Conservation (phyloP, 2,113 vertebrate genomes). For the Ursus arctos region DNA sequence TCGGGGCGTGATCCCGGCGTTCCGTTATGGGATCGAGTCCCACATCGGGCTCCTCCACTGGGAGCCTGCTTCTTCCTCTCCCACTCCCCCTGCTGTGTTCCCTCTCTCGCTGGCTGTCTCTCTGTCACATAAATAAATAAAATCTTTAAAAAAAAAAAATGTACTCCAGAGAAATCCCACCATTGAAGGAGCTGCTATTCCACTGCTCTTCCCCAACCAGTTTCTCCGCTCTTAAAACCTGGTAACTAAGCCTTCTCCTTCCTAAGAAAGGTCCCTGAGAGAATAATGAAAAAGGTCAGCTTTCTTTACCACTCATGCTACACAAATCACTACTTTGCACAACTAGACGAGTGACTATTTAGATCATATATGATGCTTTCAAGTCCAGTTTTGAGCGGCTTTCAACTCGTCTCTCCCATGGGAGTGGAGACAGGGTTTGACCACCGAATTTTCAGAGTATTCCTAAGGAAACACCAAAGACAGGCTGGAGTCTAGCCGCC, state of each 20-base stretch:
- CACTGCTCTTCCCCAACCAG: background rate
- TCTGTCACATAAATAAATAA: too few species aligned
- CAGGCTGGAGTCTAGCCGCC: background rate
- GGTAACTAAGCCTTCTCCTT: background rate
- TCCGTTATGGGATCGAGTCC: too few species aligned
- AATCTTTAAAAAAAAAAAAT: background rate
- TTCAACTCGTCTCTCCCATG: background rate
- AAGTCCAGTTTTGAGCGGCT: background rate
- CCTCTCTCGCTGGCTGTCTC: too few species aligned
- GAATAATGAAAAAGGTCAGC: background rate
- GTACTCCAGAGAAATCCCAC: background rate
- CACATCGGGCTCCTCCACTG: too few species aligned
- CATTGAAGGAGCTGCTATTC: background rate
- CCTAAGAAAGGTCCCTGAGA: background rate
- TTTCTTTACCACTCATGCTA: background rate
- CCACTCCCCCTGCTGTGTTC: too few species aligned
- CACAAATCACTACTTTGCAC: background rate
- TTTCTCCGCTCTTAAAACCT: background rate
- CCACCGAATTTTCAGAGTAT: slow-evolving; percentile 34
- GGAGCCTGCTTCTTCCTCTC: too few species aligned
- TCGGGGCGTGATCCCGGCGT: too few species aligned
- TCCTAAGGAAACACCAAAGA: slow-evolving; percentile 48
- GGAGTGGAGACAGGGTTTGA: slow-evolving; percentile 50
- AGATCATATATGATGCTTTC: background rate
- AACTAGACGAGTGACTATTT: background rate